phyloP scores from a whole-genome alignment of 2,113 vertebrate genomes.

The Pholis gunnellus region DNA sequence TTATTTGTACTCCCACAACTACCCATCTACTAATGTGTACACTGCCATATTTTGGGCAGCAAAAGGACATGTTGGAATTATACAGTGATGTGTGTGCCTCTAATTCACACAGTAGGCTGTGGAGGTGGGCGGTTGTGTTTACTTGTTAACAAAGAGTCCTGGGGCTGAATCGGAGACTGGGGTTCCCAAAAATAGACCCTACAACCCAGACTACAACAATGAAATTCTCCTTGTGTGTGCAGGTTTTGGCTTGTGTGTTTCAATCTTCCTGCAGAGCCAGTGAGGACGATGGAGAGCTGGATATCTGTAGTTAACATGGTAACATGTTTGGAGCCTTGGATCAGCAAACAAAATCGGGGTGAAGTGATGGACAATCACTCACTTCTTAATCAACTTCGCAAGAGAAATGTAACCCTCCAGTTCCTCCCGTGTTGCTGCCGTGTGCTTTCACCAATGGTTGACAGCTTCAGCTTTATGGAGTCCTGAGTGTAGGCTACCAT shows the following conservation, averaged over 20 bases:
- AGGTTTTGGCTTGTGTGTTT: background rate
- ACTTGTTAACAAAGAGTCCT: constrained; percentile 43
- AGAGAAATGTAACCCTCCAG: background rate
- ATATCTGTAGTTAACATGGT: background rate
- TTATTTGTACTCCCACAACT: background rate
- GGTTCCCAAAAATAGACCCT: constrained; percentile 26
- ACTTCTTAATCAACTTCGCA: background rate
- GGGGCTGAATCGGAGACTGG: constrained; percentile 11
- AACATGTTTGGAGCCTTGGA: background rate
- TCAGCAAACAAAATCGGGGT: background rate
- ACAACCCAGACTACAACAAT: constrained; percentile 12
- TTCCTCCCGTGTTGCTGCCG: background rate
- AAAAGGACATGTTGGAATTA: background rate
- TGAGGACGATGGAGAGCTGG: background rate
- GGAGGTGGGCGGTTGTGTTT: background rate
- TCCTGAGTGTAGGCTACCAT: background rate
- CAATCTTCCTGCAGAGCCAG: background rate
- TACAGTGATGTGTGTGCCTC: background rate
- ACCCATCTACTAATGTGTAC: background rate
- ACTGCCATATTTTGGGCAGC: background rate
- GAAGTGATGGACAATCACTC: background rate
- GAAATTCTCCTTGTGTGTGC: background rate
- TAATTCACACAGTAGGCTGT: constrained; percentile 15
- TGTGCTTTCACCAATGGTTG: background rate
- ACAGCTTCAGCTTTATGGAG: background rate